Conservation (phyloP, 2,888 invertebrate species). For the Phortica okadai region DNA sequence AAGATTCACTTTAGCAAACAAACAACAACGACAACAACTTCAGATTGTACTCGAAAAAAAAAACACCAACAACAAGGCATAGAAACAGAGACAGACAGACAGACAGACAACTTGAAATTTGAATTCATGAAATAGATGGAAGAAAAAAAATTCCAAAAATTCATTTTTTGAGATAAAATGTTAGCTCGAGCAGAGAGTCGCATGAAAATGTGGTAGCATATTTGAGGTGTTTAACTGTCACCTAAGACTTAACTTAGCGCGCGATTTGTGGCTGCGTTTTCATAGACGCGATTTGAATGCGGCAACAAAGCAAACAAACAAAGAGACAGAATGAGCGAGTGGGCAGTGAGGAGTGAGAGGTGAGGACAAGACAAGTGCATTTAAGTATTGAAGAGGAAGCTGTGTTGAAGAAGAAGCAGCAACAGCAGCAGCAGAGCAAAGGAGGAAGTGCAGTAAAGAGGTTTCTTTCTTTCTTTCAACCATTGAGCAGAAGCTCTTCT, state of each 20-base stretch:
- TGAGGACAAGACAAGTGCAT: no score
- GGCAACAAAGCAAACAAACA: constrained; percentile 33
- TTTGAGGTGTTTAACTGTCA: constrained; percentile 71
- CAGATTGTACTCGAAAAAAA: constrained; percentile 13
- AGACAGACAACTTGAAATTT: no score
- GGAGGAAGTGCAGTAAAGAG: no score
- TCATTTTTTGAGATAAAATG: not conserved
- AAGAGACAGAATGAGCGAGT: not conserved
- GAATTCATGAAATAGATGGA: no score
- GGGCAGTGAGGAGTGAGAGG: not conserved
- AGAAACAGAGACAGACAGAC: constrained; percentile 45
- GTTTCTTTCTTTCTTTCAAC: no score
- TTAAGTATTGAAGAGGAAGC: no score
- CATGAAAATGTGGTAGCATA: constrained; percentile 64
- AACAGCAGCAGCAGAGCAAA: constrained; percentile 17
- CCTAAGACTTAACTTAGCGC: constrained; percentile 61
- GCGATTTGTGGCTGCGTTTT: not conserved
- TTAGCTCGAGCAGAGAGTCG: not conserved
- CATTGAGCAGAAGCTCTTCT: no score
- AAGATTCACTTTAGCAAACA: not conserved
- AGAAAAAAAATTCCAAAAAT: constrained; percentile 45
- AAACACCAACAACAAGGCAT: constrained; percentile 26
- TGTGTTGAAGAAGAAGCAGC: constrained; percentile 35
- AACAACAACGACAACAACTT: constrained; percentile 16
- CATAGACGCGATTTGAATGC: not conserved